Evolutionary conservation across 1,140 invertebrate species (phyloP), one percentile per base, ranked within the genome.

Genomic region (Rhysida immarginata): DNA sequence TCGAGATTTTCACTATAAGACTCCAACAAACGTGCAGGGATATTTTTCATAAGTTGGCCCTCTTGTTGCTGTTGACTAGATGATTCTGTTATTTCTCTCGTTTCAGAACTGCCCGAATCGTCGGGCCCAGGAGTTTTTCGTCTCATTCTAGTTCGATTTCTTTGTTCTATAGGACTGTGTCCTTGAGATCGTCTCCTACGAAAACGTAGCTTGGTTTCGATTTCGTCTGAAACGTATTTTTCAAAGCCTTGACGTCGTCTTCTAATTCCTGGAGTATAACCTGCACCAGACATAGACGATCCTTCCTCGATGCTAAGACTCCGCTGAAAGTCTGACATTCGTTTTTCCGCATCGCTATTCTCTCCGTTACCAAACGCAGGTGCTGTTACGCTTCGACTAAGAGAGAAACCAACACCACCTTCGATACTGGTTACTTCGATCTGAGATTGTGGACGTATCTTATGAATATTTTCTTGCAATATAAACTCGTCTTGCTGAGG

Each of bases 141-240:
- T 26, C 42, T 18, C 8, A 24, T 35, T 23, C 27, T 53, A 13
- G 27, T 53, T 35, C 27, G 8, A 27, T 5, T 41, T 23, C 50
- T 5, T 52, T 5, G 18, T 23, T 46, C 44, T 20, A 46, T 20
- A 46, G 44, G 44, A 23, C 44, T 46, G 16, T 46, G 44, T 20
- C 44, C 44, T 46, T 46, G 44, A 8, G 44, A 46, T 18, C 77
- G 71, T 18, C 83, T 79, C 55, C 83, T 74, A 64, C 79, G 77
- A 70, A 85, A 86, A 35, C 82, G 71, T 49, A 86, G 69, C 63
- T 82, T 82, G 55, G 85, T 70, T 64, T 86, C 82, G 24, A 78
- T 77, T 42, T 79, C 77, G 68, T 86, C 83, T 2, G 78, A 78
- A 0, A 83, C 80, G 67, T 85, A 85, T 65, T 86, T 85, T 56